A percentile compares a stretch with the other conserved stretches of the same genome.
phyloP scores from a whole-genome alignment of 2,888 invertebrate genomes.

The Dolomedes plantarius region DNA sequence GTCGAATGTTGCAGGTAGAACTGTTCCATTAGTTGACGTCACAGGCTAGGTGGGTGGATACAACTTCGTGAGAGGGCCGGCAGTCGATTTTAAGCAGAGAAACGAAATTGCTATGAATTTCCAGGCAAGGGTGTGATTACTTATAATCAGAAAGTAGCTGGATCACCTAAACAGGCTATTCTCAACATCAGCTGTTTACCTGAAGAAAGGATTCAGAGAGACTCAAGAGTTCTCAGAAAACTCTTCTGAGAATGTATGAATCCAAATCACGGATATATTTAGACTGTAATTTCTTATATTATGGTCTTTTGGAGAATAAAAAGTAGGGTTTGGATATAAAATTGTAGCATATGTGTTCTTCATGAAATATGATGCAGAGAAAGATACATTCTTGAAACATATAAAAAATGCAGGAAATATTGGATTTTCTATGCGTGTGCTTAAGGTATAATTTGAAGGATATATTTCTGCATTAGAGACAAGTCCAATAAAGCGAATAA shows the following conservation, averaged over 20 bases:
- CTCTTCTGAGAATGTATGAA: neutral
- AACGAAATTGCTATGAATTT: constrained; percentile 52
- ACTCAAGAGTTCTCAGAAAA: neutral
- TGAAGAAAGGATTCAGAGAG: constrained; percentile 26
- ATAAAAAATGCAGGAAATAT: too few species aligned
- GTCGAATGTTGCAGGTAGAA: constrained; percentile 19
- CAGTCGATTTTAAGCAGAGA: constrained; percentile 35
- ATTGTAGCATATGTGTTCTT: neutral
- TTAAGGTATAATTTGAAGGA: too few species aligned
- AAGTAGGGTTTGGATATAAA: neutral
- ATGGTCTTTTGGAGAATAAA: neutral
- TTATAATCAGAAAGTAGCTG: constrained; percentile 47
- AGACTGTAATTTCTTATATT: constrained; percentile 1
- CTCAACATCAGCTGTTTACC: constrained; percentile 18
- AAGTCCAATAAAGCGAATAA: too few species aligned
- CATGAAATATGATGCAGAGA: neutral
- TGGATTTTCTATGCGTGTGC: too few species aligned
- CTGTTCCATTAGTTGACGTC: constrained; percentile 30
- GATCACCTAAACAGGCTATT: constrained; percentile 32
- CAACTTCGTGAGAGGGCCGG: constrained; percentile 39
- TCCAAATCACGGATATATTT: constrained; percentile 5
- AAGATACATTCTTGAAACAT: neutral
- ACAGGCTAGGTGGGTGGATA: constrained; percentile 25
- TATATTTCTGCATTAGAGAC: too few species aligned
- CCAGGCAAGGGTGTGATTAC: constrained; percentile 50